A percentile compares a stretch with the other conserved stretches of the same genome.
Evolutionary conservation across 2,888 invertebrate species (phyloP).

Genomic region (Glomeris marginata): DNA sequence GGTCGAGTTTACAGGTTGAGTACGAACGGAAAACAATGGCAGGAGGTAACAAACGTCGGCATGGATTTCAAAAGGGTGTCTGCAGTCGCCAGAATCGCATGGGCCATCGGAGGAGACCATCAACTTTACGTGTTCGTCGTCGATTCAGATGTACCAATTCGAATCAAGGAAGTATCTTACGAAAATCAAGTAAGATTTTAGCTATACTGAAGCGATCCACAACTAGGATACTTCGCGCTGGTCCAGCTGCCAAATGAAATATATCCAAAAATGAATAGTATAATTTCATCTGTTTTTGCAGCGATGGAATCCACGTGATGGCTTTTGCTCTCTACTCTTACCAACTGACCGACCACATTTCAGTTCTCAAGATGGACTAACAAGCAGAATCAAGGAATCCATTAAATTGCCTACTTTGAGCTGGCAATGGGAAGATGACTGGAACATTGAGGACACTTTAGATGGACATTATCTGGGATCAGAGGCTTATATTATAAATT

Average conservation of each 20-base stretch:
- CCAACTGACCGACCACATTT: slow-evolving; percentile 79
- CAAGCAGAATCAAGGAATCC: slow-evolving; percentile 59
- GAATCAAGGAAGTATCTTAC: slow-evolving; percentile 75
- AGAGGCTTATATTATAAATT: no score
- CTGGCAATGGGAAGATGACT: slow-evolving; percentile 94
- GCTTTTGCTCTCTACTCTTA: slow-evolving; percentile 63
- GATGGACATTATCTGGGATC: slow-evolving; percentile 68
- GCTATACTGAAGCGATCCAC: no score
- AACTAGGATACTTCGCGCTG: no score
- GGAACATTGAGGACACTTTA: slow-evolving; percentile 43
- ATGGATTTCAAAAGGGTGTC: slow-evolving; percentile 79
- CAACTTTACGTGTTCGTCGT: slow-evolving; percentile 86
- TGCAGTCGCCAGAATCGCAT: slow-evolving; percentile 47
- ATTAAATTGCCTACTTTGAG: slow-evolving; percentile 81
- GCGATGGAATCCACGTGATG: slow-evolving; percentile 81
- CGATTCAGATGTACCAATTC: slow-evolving; percentile 73
- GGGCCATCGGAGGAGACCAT: slow-evolving; percentile 86
- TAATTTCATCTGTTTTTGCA: no score
- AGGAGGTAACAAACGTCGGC: slow-evolving; percentile 68
- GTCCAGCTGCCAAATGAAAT: no score
- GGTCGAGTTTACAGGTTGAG: slow-evolving; percentile 73
- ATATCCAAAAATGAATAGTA: no score
- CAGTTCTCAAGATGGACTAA: slow-evolving; percentile 67
- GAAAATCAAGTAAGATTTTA: slow-evolving; percentile 76
- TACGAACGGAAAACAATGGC: slow-evolving; percentile 66